Evolutionary conservation across 2,888 invertebrate genomes (phyloP).

Genomic region (Luperina nickerlii): DNA sequence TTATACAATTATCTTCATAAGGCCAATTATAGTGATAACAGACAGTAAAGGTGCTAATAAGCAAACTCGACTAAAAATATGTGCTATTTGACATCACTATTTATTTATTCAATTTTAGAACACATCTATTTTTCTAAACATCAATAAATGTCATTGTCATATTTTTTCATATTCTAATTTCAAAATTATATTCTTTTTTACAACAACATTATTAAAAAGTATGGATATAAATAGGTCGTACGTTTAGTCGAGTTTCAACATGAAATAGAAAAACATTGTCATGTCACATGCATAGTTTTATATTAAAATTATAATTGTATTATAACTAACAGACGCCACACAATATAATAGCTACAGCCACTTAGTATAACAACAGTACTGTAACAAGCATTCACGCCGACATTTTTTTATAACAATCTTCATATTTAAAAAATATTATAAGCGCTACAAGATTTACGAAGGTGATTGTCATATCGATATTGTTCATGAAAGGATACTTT

Average conservation of each 20-base stretch:
- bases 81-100: slow-evolving; percentile 35
- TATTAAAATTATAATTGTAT: slow-evolving; percentile 32
- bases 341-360: slow-evolving; percentile 47
- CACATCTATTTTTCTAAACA: slow-evolving; percentile 49
- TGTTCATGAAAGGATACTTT: slow-evolving; percentile 34
- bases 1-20: slow-evolving; percentile 66
- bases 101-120: slow-evolving; percentile 37
- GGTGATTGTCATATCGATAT: slow-evolving; percentile 56
- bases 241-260: slow-evolving; percentile 57
- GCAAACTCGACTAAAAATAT: slow-evolving; percentile 62
- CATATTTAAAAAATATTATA: slow-evolving; percentile 49
- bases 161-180: slow-evolving; percentile 37
- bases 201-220: slow-evolving; percentile 26
- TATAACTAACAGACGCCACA: slow-evolving; percentile 41
- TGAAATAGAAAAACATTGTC: slow-evolving; percentile 53
- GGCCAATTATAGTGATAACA: slow-evolving; percentile 69
- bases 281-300: slow-evolving; percentile 46
- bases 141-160: slow-evolving; percentile 40
- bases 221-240: slow-evolving; percentile 26
- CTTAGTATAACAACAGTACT: slow-evolving; percentile 45
- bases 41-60: slow-evolving; percentile 30
- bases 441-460: slow-evolving; percentile 62
- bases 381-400: slow-evolving; percentile 57
- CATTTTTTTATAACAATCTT: slow-evolving; percentile 50
- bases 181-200: slow-evolving; percentile 49